Evolutionary conservation across 2,797 vertebrate species (phyloP), one percentile per base, ranked within the genome.

Genomic region (Mormyrops attenuatus): DNA sequence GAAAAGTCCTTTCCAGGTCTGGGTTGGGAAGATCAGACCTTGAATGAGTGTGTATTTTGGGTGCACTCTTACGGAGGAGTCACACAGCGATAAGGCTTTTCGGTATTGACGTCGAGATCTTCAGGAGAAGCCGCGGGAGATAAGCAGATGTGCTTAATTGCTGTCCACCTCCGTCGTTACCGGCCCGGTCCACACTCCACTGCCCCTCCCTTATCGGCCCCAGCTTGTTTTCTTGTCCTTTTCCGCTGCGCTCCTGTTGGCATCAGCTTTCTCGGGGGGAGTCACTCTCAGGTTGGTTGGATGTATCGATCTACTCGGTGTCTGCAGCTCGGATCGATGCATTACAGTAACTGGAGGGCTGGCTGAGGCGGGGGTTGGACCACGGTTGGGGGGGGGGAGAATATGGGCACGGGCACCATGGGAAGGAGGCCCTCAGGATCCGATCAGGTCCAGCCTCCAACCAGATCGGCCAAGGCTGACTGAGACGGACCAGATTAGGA

Each of bases 1-100:
- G 60, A 92, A 93, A 95, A 93, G 93, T 73, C 92, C 92, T 93
- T 91, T 92, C 90, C 88, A 89, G 90, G 90, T 92, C 87, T 92
- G 96, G 92, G 92, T 95, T 96, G 94, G 94, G 93, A 91, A 91
- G 89, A 94, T 94, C 92, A 93, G 93, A 95, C 92, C 92, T 92
- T 63, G 0, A 88, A 0, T 89, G 90, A 90, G 86, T 92, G 82
- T 93, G 53, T 93, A 47, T 89, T 50, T 63, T 88, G 91, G 90
- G 90, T 90, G 93, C 90, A 73, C 87, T 91, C 91, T 73, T 85
- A 0, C 3, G 5, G 89, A 91, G 85, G 50, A 89, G 34, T 30
- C 4, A 3, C 1, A 3, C 60, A 55, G 55, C 15, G 66, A 88
- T 90, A 93, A 93, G 50, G n/a, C 26, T 41, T 66, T 85, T 52